These are phyloP conservation scores for Intellagama lesueurii DNA, from an alignment of 2,797 vertebrate genomes.

Conservation along the genomic window DNA sequence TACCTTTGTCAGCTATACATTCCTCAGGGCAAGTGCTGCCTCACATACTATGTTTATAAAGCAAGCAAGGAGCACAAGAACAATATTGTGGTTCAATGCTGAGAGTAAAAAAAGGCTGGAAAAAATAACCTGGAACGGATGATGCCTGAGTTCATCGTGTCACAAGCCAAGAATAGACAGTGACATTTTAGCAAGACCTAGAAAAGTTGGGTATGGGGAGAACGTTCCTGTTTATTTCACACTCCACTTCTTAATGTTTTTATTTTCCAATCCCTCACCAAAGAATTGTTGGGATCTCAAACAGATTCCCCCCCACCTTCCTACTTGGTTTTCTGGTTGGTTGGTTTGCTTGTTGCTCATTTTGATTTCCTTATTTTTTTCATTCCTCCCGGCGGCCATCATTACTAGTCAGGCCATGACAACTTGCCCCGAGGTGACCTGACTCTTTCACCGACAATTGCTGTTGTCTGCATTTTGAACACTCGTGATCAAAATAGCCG, in stretches of 20 bases:
- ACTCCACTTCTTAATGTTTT: not conserved
- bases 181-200: not conserved
- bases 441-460: not conserved
- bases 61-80: constrained; percentile 16
- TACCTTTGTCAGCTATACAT: constrained; percentile 33
- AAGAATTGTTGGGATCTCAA: too few species aligned
- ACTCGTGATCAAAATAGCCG: not conserved
- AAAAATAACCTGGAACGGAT: constrained; percentile 11
- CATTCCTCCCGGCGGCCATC: not conserved
- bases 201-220: not conserved
- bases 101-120: not conserved
- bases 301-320: too few species aligned
- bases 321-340: not conserved
- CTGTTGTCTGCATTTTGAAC: not conserved
- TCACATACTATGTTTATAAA: constrained; percentile 26
- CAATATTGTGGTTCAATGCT: not conserved
- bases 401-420: not conserved
- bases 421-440: not conserved
- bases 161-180: not conserved
- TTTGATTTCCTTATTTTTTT: not conserved
- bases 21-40: not conserved
- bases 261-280: not conserved
- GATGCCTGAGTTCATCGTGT: not conserved
- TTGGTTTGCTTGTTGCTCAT: not conserved
- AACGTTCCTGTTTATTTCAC: not conserved